Percentiles rank a stretch among this genome's conserved stretches.
phyloP scores from a whole-genome alignment of 2,113 vertebrate species.

The Myocastor coypus region DNA sequence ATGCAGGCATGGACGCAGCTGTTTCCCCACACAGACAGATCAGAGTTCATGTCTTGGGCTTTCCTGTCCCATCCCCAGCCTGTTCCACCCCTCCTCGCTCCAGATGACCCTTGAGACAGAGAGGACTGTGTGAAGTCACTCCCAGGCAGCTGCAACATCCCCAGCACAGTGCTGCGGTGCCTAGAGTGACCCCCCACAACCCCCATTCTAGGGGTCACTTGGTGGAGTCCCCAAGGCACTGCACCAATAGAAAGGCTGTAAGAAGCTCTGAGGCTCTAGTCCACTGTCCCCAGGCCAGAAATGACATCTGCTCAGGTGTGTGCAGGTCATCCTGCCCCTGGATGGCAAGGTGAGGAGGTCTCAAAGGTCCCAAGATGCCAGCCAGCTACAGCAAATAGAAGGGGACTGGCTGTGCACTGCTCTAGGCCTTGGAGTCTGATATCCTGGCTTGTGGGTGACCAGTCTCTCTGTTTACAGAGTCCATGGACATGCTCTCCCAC shows the following conservation, averaged over 20 bases:
- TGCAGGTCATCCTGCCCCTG: neutral
- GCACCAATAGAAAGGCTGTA: neutral
- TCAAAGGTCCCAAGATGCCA: neutral
- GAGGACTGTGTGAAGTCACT: slow-evolving; percentile 62
- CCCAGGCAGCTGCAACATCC: slow-evolving; percentile 67
- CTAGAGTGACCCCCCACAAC: slow-evolving; percentile 52
- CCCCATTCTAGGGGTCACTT: slow-evolving; percentile 48
- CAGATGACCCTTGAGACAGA: slow-evolving; percentile 55
- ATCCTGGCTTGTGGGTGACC: neutral
- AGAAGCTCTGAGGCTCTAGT: neutral
- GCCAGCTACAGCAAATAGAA: neutral
- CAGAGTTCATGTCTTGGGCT: neutral
- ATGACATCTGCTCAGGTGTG: neutral
- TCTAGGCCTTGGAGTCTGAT: neutral
- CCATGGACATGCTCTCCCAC: neutral
- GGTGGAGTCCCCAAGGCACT: slow-evolving; percentile 13
- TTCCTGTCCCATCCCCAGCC: neutral
- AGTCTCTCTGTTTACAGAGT: neutral
- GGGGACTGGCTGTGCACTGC: neutral
- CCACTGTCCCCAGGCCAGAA: neutral
- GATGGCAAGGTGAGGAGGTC: neutral
- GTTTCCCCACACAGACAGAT: neutral
- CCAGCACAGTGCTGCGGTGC: slow-evolving; percentile 51
- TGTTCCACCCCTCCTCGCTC: neutral
- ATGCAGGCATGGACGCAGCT: neutral